A percentile compares a stretch with the other conserved stretches of the same genome.
These are phyloP conservation scores for Cephus spinipes DNA, from an alignment of 2,888 invertebrate species.

Conservation along the genomic window DNA sequence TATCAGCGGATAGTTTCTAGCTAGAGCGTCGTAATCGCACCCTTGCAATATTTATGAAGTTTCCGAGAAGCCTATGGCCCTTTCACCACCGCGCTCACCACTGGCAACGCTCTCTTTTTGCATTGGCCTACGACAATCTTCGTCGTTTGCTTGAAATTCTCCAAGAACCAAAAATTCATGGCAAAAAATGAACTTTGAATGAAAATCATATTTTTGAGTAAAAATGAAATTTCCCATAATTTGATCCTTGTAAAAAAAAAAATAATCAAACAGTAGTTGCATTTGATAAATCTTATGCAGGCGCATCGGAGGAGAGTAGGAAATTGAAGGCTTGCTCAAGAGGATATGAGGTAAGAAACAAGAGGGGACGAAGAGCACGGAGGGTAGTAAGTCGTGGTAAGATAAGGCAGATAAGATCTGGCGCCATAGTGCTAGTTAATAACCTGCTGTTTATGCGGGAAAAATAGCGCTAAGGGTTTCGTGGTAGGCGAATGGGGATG, in stretches of 20 bases:
- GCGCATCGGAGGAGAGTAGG: background rate
- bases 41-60: background rate
- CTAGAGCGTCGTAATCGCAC: background rate
- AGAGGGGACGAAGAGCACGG: slow-evolving; percentile 14
- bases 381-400: slow-evolving; percentile 22
- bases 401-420: slow-evolving; percentile 56
- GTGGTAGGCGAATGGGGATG: slow-evolving; percentile 14
- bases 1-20: background rate
- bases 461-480: slow-evolving; percentile 37
- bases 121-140: too few species aligned
- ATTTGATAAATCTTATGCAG: background rate
- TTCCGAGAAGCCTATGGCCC: background rate
- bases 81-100: background rate
- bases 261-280: too few species aligned
- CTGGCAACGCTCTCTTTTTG: background rate
- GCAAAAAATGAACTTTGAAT: too few species aligned
- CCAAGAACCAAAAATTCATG: too few species aligned
- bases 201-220: too few species aligned
- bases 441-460: slow-evolving; percentile 58
- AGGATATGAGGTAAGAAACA: slow-evolving; percentile 2
- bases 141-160: too few species aligned
- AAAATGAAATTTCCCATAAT: too few species aligned
- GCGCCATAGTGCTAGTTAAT: slow-evolving; percentile 50
- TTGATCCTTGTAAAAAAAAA: too few species aligned
- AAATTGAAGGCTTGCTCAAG: background rate